phyloP scores from a whole-genome alignment of 2,113 vertebrate genomes.

The human (Homo sapiens) region DNA sequence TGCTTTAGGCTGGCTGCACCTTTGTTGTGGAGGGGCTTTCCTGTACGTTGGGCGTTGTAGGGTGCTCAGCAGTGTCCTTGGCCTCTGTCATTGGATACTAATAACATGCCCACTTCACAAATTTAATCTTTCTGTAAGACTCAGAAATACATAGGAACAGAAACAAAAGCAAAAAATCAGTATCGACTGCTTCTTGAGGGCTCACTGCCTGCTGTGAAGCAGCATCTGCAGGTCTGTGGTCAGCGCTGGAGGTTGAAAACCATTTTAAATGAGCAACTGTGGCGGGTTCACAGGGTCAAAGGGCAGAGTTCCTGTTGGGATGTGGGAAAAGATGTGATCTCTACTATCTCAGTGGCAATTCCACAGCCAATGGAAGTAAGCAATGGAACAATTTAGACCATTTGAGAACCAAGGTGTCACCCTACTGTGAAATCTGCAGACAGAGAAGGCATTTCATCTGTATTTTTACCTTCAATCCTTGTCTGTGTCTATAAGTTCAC shows the following conservation, averaged over 20 bases:
- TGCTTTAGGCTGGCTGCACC: not conserved
- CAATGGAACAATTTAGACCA: not conserved
- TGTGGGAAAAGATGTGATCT: not conserved
- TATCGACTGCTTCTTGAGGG: not conserved
- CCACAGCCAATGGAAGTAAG: not conserved
- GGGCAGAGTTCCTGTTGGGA: not conserved
- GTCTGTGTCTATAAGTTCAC: not conserved
- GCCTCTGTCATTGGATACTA: not conserved
- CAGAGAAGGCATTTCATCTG: not conserved
- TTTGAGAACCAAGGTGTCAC: not conserved
- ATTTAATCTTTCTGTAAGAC: not conserved
- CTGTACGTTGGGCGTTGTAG: not conserved
- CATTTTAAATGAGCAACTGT: slow-evolving; percentile 46
- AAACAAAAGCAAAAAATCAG: not conserved
- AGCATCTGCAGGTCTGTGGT: not conserved
- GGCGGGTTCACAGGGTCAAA: not conserved
- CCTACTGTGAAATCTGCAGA: slow-evolving; percentile 34
- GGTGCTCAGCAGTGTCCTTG: not conserved
- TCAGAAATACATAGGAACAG: not conserved
- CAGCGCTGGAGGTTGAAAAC: not conserved
- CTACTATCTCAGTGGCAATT: not conserved
- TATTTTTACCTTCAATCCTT: not conserved
- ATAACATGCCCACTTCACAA: not conserved
- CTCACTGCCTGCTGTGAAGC: not conserved
- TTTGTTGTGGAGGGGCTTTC: not conserved